phyloP scores from a whole-genome alignment of 2,797 vertebrate species.

The Pelodytes ibericus region DNA sequence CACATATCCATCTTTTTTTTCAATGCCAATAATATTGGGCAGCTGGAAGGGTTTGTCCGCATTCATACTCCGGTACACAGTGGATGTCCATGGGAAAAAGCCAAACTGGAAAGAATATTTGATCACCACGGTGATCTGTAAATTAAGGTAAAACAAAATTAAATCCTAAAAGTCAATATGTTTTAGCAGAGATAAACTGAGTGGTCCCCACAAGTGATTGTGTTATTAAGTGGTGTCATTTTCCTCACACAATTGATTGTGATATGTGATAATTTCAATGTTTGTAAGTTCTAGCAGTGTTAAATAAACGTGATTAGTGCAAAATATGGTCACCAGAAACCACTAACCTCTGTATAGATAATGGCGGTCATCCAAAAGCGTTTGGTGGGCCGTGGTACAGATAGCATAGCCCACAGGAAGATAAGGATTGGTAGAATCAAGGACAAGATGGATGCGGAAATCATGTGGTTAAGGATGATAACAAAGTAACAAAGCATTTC shows the following conservation, averaged over 20 bases:
- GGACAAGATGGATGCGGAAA: slow-evolving; percentile 73
- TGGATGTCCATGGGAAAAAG: slow-evolving; percentile 81
- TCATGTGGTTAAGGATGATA: slow-evolving; percentile 75
- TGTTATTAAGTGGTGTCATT: too few relatives aligned
- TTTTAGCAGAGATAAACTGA: background rate
- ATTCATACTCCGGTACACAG: slow-evolving; percentile 72
- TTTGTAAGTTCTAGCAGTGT: too few relatives aligned
- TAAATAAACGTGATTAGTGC: background rate
- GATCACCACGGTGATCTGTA: slow-evolving; percentile 77
- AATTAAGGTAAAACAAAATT: background rate
- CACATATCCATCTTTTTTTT: slow-evolving; percentile 73
- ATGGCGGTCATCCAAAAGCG: slow-evolving; percentile 79
- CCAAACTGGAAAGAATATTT: slow-evolving; percentile 84
- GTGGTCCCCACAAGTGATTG: too few relatives aligned
- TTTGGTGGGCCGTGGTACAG: slow-evolving; percentile 75
- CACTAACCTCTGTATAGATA: slow-evolving; percentile 78
- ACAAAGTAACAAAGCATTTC: slow-evolving; percentile 78
- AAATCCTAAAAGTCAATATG: background rate
- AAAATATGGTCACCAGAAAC: background rate
- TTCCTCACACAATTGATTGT: too few relatives aligned
- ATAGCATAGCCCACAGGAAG: slow-evolving; percentile 79
- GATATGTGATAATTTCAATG: too few relatives aligned
- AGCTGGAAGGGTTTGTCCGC: slow-evolving; percentile 76
- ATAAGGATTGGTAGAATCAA: slow-evolving; percentile 74
- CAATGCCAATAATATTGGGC: slow-evolving; percentile 74